Evolutionary conservation across 2,113 vertebrate genomes (phyloP).

Genomic region (Meriones unguiculatus): DNA sequence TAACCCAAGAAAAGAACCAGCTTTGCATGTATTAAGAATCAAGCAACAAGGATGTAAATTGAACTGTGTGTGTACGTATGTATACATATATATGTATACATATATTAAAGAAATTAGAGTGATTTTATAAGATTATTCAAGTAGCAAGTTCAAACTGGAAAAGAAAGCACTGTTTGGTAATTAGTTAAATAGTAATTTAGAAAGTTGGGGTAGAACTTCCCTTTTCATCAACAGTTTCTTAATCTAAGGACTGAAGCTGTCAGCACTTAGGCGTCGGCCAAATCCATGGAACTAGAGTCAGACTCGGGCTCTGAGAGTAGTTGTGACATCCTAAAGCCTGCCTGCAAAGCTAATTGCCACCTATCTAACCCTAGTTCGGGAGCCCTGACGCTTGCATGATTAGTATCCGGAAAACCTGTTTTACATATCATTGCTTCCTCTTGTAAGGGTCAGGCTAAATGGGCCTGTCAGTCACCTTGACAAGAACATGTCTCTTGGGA

Average conservation of each 20-base stretch:
- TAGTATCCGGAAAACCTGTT: neutral
- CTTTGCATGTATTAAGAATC: neutral
- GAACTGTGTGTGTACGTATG: too few relatives aligned
- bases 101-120: too few relatives aligned
- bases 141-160: neutral
- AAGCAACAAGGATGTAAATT: too few relatives aligned
- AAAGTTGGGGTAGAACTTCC: too few relatives aligned
- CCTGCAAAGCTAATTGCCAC: neutral
- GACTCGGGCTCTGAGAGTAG: neutral
- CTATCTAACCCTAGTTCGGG: neutral
- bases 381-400: neutral
- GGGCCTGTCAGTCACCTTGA: neutral
- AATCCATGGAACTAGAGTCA: neutral
- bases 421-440: neutral
- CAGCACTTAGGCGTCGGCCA: neutral
- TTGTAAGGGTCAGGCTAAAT: neutral
- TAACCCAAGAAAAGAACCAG: neutral
- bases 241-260: neutral
- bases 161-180: neutral
- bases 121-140: neutral
- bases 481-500: neutral
- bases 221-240: neutral
- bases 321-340: neutral
- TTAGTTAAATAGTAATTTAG: neutral
- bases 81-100: too few relatives aligned